Evolutionary conservation across 2,888 invertebrate genomes (phyloP).

Genomic region (Patella caerulea): DNA sequence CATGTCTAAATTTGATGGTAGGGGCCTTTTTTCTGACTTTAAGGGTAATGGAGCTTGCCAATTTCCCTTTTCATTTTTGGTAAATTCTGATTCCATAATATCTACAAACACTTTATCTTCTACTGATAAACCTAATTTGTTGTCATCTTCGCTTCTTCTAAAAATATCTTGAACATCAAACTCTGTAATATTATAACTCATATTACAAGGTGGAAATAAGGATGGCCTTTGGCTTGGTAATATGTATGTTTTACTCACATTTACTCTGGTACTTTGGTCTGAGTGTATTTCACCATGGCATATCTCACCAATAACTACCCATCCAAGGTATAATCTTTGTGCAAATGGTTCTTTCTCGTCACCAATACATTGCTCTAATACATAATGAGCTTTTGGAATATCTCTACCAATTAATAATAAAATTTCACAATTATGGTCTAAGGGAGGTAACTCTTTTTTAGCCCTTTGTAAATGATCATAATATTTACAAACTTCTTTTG

Average conservation of each 20-base stretch:
- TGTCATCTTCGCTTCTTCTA: neutral
- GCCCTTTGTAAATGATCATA: slow-evolving; percentile 12
- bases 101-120: slow-evolving; percentile 9
- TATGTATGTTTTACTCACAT: neutral
- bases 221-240: neutral
- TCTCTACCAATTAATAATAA: slow-evolving; percentile 14
- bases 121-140: slow-evolving; percentile 4
- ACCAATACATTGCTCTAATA: neutral
- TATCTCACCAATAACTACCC: neutral
- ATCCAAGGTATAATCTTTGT: slow-evolving; percentile 4
- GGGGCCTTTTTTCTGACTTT: too few relatives aligned
- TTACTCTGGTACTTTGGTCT: slow-evolving; percentile 10
- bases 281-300: slow-evolving; percentile 5
- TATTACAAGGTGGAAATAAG: slow-evolving; percentile 9
- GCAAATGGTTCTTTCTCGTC: neutral
- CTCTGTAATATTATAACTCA: neutral
- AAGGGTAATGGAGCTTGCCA: slow-evolving; percentile 20
- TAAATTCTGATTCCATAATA: slow-evolving; percentile 2
- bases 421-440: slow-evolving; percentile 1
- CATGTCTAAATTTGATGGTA: slow-evolving; percentile 15
- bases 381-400: slow-evolving; percentile 10
- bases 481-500: slow-evolving; percentile 18
- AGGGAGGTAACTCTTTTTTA: neutral
- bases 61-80: slow-evolving; percentile 1
- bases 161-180: neutral